Evolutionary conservation across 2,113 vertebrate genomes (phyloP).

Genomic region (Labrus mixtus): DNA sequence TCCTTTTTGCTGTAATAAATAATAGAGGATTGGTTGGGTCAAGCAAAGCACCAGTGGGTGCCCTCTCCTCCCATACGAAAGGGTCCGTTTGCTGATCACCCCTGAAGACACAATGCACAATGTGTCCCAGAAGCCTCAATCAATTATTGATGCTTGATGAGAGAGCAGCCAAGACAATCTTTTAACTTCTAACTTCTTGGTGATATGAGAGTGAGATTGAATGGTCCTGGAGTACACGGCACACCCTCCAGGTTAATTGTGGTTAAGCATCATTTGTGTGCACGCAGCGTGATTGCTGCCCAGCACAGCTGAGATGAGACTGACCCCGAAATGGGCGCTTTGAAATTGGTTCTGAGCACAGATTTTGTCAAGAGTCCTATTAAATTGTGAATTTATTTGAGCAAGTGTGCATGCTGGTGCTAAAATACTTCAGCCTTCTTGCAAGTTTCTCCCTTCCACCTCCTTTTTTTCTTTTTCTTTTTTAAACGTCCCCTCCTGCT

Average conservation of each 20-base stretch:
- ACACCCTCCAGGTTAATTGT: conserved; percentile 79
- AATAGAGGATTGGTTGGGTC: conserved; percentile 81
- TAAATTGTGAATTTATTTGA: conserved; percentile 68
- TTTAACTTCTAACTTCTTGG: conserved; percentile 73
- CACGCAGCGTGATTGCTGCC: conserved; percentile 56
- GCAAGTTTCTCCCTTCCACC: conserved; percentile 26
- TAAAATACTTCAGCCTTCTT: conserved; percentile 39
- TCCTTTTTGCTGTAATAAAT: conserved; percentile 82
- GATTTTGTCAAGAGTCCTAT: conserved; percentile 64
- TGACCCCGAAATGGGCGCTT: conserved; percentile 66
- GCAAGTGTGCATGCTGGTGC: conserved; percentile 14
- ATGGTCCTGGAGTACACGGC: conserved; percentile 53
- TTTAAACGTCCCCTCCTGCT: background rate
- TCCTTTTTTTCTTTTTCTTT: background rate
- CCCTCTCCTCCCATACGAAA: conserved; percentile 56
- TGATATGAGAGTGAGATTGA: conserved; percentile 77
- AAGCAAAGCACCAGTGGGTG: conserved; percentile 68
- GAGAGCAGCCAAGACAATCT: conserved; percentile 74
- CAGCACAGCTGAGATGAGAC: conserved; percentile 76
- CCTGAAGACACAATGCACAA: conserved; percentile 70
- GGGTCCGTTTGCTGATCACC: conserved; percentile 70
- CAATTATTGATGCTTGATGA: conserved; percentile 85
- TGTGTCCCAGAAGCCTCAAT: conserved; percentile 75
- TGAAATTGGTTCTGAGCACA: conserved; percentile 68
- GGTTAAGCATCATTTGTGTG: conserved; percentile 78